These are phyloP conservation scores for Australoheros facetus DNA, from an alignment of 2,797 vertebrate species.

Conservation along the genomic window DNA sequence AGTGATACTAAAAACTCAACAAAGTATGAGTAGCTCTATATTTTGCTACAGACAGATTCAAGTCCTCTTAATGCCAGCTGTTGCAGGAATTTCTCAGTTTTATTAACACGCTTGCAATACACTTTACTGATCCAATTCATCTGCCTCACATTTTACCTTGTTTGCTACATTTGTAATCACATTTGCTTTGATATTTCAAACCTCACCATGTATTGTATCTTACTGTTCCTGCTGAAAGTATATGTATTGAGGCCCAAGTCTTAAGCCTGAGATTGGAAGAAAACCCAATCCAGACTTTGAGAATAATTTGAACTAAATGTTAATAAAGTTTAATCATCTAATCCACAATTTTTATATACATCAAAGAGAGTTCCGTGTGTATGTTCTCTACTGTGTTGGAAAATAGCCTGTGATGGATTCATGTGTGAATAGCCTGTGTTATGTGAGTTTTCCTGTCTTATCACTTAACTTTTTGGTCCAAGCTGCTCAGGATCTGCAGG, in stretches of 20 bases:
- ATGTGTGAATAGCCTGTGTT: slow-evolving; percentile 18
- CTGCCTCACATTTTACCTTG: slow-evolving; percentile 5
- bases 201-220: neutral
- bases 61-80: slow-evolving; percentile 29
- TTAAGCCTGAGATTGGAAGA: neutral
- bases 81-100: neutral
- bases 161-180: slow-evolving; percentile 11
- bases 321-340: neutral
- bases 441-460: slow-evolving; percentile 33
- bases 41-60: slow-evolving; percentile 26
- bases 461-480: slow-evolving; percentile 11
- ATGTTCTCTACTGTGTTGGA: neutral
- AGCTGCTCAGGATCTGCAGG: neutral
- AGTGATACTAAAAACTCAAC: neutral
- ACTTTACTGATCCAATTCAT: neutral
- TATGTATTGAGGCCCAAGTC: slow-evolving; percentile 3
- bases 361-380: slow-evolving; percentile 2
- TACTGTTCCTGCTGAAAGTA: neutral
- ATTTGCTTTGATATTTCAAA: neutral
- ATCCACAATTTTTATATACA: neutral
- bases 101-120: neutral
- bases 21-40: neutral
- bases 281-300: neutral
- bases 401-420: slow-evolving; percentile 13
- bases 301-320: slow-evolving; percentile 10